Conservation (phyloP, 2,113 vertebrate species). For the Stigmatopora nigra region DNA sequence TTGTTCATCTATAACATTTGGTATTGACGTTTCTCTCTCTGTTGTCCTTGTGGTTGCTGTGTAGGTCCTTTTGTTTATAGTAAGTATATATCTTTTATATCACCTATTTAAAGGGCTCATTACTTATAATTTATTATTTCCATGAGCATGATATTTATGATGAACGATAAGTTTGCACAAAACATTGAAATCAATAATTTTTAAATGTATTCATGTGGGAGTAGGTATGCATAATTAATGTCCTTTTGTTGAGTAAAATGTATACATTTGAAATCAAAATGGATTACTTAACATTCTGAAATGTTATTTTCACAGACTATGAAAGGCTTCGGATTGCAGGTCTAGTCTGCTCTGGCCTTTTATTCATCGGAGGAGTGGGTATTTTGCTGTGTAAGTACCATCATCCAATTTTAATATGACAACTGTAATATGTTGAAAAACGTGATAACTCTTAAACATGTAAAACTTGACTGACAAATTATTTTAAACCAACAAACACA, state of each 20-base stretch:
- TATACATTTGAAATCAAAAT: neutral
- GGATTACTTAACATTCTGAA: neutral
- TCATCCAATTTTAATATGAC: neutral
- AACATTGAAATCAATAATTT: neutral
- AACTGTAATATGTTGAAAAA: neutral
- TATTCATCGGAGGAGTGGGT: constrained; percentile 48
- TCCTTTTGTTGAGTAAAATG: neutral
- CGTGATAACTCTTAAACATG: neutral
- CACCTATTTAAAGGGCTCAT: neutral
- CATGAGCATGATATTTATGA: neutral
- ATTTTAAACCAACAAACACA: neutral
- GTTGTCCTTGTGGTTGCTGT: constrained; percentile 7
- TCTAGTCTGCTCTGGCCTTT: constrained; percentile 50
- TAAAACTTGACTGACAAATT: neutral
- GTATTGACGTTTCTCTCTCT: neutral
- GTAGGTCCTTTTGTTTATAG: constrained; percentile 72
- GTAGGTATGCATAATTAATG: neutral
- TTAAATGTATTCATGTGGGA: neutral
- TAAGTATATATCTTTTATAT: constrained; percentile 46
- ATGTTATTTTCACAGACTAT: constrained; percentile 58
- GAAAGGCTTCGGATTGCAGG: constrained; percentile 68
- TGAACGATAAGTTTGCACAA: neutral
- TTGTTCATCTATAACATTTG: neutral
- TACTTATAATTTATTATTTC: neutral
- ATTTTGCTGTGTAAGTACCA: constrained; percentile 62